Evolutionary conservation across 30 jellyfish, hydroid and myxozoan genomes (phyloP).

Genomic region (Aurelia aurita complex sp. Pacific): DNA sequence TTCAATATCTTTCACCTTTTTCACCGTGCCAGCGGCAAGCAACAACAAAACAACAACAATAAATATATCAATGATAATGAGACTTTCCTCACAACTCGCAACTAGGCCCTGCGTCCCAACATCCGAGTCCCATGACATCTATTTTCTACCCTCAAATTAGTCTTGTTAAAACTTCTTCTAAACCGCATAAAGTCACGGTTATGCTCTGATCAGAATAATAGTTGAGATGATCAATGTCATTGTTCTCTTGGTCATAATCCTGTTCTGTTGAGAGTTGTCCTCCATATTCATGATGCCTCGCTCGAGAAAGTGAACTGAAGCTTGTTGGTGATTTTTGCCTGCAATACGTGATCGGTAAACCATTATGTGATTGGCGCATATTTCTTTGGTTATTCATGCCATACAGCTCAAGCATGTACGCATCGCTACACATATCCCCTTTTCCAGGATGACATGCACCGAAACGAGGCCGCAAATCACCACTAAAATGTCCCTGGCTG

Average conservation of each 20-base stretch:
- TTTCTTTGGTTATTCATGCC: not conserved
- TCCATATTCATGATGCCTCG: not conserved
- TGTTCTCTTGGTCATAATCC: not conserved
- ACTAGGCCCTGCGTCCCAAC: too few relatives aligned
- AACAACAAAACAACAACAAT: too few relatives aligned
- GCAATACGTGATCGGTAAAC: not conserved
- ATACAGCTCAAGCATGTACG: not conserved
- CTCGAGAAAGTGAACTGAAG: not conserved
- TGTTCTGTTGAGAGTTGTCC: not conserved
- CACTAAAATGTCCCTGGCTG: not conserved
- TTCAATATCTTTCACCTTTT: too few relatives aligned
- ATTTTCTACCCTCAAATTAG: constrained; percentile 1
- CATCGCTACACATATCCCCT: not conserved
- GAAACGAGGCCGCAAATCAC: not conserved
- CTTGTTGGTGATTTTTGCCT: not conserved
- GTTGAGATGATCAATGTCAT: constrained; percentile 8
- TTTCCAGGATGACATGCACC: not conserved
- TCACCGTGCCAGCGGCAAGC: too few relatives aligned
- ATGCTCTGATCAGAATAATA: constrained; percentile 23
- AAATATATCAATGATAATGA: too few relatives aligned
- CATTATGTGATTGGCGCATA: not conserved
- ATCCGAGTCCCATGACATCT: too few relatives aligned
- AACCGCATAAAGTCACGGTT: constrained; percentile 40
- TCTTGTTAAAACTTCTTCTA: constrained; percentile 48
- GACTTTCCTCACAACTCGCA: too few relatives aligned